Percentiles rank a stretch among this genome's conserved stretches.
phyloP scores from a whole-genome alignment of 2,797 vertebrate genomes.

The Lemur catta region DNA sequence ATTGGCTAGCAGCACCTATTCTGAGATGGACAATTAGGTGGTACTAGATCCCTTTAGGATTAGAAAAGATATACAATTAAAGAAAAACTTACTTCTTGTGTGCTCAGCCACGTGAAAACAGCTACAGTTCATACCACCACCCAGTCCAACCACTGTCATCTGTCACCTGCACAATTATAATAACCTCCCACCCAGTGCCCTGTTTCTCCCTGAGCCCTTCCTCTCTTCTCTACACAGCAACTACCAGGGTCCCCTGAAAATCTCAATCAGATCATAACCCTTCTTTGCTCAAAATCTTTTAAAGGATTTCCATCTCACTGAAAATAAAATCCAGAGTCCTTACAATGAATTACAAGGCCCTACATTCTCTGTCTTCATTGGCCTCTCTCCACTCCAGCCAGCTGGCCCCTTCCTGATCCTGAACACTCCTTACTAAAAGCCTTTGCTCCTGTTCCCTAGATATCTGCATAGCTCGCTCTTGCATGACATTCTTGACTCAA shows the following conservation, averaged over 20 bases:
- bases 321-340: not conserved
- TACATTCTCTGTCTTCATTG: not conserved
- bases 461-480: not conserved
- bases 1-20: slow-evolving; percentile 24
- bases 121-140: not conserved
- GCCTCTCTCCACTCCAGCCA: not conserved
- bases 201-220: not conserved
- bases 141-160: not conserved
- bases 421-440: not conserved
- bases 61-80: slow-evolving; percentile 15
- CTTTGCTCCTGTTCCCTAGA: not conserved
- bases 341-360: not conserved
- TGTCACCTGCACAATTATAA: not conserved
- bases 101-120: not conserved
- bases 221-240: not conserved
- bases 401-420: not conserved
- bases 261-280: not conserved
- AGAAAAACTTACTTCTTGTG: not conserved
- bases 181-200: not conserved
- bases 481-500: not conserved
- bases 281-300: not conserved
- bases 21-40: slow-evolving; percentile 42
- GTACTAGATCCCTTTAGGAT: not conserved
- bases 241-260: not conserved
- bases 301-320: not conserved